Percentiles rank a stretch among this genome's conserved stretches.
Conservation (phyloP, 2,113 vertebrate species). For the Tupaia chinensis region DNA sequence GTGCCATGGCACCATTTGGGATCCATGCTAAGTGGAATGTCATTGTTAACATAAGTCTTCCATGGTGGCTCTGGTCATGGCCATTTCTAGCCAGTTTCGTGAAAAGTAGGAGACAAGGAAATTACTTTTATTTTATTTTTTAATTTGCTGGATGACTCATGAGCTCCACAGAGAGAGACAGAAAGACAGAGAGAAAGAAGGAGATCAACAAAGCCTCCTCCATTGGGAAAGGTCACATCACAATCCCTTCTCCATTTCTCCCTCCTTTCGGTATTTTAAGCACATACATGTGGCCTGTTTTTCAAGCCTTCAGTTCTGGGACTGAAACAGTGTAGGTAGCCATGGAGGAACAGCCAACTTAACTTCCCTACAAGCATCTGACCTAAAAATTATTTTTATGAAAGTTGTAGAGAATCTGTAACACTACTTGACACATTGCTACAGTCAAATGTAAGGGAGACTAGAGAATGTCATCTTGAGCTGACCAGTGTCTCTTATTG, state of each 20-base stretch:
- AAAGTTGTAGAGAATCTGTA: background rate
- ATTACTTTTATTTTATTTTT: background rate
- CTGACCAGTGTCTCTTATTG: background rate
- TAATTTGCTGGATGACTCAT: no score
- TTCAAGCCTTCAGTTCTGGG: no score
- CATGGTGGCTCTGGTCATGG: background rate
- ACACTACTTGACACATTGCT: background rate
- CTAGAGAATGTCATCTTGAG: background rate
- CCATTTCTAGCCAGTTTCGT: background rate
- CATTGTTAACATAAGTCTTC: background rate
- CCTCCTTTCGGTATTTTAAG: no score
- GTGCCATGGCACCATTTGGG: background rate
- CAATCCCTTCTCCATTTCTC: no score
- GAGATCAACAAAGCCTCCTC: no score
- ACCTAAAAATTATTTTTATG: background rate
- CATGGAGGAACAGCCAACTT: no score
- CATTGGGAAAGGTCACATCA: no score
- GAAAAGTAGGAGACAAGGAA: background rate
- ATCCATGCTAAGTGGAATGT: background rate
- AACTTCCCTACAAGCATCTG: no score
- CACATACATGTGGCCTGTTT: no score
- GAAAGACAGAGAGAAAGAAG: no score
- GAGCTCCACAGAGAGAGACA: no score
- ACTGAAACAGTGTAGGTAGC: no score
- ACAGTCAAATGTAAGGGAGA: background rate